A percentile compares a stretch with the other conserved stretches of the same genome.
phyloP scores from a whole-genome alignment of 2,888 invertebrate genomes.

The Pterostichus niger region DNA sequence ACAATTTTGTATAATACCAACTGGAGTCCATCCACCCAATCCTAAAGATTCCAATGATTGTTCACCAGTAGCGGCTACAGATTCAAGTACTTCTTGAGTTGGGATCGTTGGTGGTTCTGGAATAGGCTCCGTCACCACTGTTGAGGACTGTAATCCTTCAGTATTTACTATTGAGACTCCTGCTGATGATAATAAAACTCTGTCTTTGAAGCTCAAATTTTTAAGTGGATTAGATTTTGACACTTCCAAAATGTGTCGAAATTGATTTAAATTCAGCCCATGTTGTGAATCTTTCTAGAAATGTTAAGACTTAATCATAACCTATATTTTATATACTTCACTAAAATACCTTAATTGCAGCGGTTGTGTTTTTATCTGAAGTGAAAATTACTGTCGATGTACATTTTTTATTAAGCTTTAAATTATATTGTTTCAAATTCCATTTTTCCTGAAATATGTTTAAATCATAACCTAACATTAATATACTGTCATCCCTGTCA shows the following conservation, averaged over 20 bases:
- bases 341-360: slow-evolving; percentile 28
- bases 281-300: neutral
- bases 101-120: slow-evolving; percentile 71
- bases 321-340: neutral
- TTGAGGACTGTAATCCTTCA: slow-evolving; percentile 34
- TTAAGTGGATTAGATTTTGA: slow-evolving; percentile 3
- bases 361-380: slow-evolving; percentile 1
- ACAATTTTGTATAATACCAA: slow-evolving; percentile 88
- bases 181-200: slow-evolving; percentile 50
- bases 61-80: slow-evolving; percentile 82
- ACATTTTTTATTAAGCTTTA: slow-evolving; percentile 43
- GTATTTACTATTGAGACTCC: slow-evolving; percentile 49
- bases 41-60: slow-evolving; percentile 90
- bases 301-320: neutral
- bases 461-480: slow-evolving; percentile 33
- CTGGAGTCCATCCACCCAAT: slow-evolving; percentile 90
- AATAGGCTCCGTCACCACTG: slow-evolving; percentile 8
- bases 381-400: slow-evolving; percentile 21
- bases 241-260: neutral
- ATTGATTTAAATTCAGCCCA: slow-evolving; percentile 27
- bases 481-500: neutral
- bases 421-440: slow-evolving; percentile 50
- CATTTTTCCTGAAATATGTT: slow-evolving; percentile 55
- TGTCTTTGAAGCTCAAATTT: slow-evolving; percentile 38
- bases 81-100: slow-evolving; percentile 71